Base-by-base conservation (phyloP, 2,797 vertebrate species). In the Poecilia wingei region DNA sequence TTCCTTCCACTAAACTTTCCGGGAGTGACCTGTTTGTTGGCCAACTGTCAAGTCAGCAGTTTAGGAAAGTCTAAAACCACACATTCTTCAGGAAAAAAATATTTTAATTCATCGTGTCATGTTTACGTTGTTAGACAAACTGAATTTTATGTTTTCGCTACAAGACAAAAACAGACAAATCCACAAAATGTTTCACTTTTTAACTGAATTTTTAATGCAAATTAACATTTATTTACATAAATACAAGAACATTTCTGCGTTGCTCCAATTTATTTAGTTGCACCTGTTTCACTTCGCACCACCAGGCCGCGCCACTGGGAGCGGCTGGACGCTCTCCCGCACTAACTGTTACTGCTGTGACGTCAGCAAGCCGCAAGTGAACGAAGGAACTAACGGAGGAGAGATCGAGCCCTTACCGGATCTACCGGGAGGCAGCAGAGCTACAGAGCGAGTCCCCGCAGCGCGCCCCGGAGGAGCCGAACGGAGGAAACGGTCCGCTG, bases 281-380 rank as follows among this genome's bases (percentile, higher is more conserved):
- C 33, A 43, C 73, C n/a, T 1, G 7, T 82, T 41, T 31, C 31
- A 18, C 55, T 46, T 25, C 59, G 69, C 49, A 33, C 87, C 91
- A 78, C 79, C 73, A 92, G 83, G 86, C 71, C 0, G 88, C 89
- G 88, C 91, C 87, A 88, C 75, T 71, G 76, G 69, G 73, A 28
- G 31, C 0, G 1, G 1, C 2, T 18, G 2, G 1, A 72, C 74
- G 4, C 70, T 12, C 75, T 69, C 76, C 39, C 72, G 49, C 74
- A 16, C 47, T 46, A 53, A 31, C 74, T 69, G 57, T 66, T 4
- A 43, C 61, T 36, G 20, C 25, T 84, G 49, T 94, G 92, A 94
- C 94, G 93, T 94, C 92, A 93, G 57, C 86, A 87, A 84, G 83
- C 88, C 89, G 90, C 87, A 83, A 86, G 76, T 71, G 81, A 90